Percentiles rank a stretch among this genome's conserved stretches.
phyloP scores from a whole-genome alignment of 2,797 vertebrate species.

The Clamator glandarius region DNA sequence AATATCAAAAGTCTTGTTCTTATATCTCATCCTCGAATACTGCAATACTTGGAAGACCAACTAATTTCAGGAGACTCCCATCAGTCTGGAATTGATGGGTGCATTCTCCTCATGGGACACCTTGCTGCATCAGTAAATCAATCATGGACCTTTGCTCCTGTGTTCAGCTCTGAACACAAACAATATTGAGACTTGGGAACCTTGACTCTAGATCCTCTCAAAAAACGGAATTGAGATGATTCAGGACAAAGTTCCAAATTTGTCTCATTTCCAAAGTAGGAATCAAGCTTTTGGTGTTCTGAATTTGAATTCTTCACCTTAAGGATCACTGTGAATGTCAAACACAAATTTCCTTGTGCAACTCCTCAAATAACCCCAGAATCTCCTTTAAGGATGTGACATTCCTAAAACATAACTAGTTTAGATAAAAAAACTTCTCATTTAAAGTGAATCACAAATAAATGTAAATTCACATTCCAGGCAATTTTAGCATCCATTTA shows the following conservation, averaged over 20 bases:
- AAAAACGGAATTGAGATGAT: not conserved
- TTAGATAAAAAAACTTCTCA: not conserved
- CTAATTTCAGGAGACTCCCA: not conserved
- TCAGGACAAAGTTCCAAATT: not conserved
- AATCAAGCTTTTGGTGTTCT: not conserved
- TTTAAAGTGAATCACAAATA: not conserved
- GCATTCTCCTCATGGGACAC: rapidly evolving
- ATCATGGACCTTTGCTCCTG: not conserved
- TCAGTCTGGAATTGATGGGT: not conserved
- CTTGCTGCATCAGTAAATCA: not conserved
- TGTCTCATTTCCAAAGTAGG: not conserved
- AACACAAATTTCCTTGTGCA: not conserved
- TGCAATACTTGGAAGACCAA: not conserved
- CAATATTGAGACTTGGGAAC: not conserved
- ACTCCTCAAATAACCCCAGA: not conserved
- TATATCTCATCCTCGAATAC: not conserved
- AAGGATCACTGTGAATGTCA: not conserved
- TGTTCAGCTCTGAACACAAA: not conserved
- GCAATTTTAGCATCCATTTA: not conserved
- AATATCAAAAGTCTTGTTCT: not conserved
- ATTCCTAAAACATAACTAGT: not conserved
- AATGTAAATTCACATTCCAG: not conserved
- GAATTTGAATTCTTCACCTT: not conserved
- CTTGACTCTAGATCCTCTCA: not conserved
- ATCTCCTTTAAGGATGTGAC: not conserved